phyloP scores from a whole-genome alignment of 2,797 vertebrate species.

The Holocentrus rufus region DNA sequence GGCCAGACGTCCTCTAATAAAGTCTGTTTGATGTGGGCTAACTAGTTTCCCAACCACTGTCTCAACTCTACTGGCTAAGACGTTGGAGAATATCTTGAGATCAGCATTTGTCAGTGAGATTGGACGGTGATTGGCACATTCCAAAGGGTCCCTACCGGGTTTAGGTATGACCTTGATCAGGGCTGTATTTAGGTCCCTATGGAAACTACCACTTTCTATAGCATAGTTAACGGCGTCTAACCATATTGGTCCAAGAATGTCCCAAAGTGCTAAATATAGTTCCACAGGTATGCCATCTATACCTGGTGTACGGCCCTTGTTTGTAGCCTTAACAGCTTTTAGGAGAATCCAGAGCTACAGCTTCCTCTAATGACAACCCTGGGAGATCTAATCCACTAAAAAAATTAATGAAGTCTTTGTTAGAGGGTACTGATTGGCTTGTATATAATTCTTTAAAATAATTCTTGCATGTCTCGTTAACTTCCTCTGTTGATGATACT shows the following conservation, averaged over 20 bases:
- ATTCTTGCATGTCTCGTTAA: conserved; percentile 19
- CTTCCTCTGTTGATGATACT: conserved; percentile 7
- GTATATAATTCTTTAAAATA: conserved; percentile 10
- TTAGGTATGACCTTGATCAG: conserved; percentile 25
- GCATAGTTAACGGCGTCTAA: conserved; percentile 18
- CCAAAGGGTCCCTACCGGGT: conserved; percentile 13
- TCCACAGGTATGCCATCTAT: conserved; percentile 24
- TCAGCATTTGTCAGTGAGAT: conserved; percentile 35
- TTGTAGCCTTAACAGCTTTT: conserved; percentile 14
- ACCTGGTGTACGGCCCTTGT: conserved; percentile 7
- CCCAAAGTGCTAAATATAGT: conserved; percentile 14
- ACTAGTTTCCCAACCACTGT: conserved; percentile 25
- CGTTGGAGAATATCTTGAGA: conserved; percentile 32
- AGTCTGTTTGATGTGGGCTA: conserved; percentile 24
- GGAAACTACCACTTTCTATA: conserved; percentile 7
- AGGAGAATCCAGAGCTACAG: conserved; percentile 11
- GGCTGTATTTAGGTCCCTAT: conserved; percentile 33
- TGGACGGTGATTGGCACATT: conserved; percentile 26
- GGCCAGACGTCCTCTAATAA: conserved; percentile 25
- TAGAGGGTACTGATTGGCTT: background rate
- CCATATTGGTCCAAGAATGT: conserved; percentile 26
- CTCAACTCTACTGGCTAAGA: conserved; percentile 16
- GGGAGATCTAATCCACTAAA: conserved; percentile 11
- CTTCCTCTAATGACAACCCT: background rate
- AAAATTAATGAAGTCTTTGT: background rate